Percentiles rank a stretch among this genome's conserved stretches.
Evolutionary conservation across 2,797 vertebrate species (phyloP).

Genomic region (Hippoglossus hippoglossus): DNA sequence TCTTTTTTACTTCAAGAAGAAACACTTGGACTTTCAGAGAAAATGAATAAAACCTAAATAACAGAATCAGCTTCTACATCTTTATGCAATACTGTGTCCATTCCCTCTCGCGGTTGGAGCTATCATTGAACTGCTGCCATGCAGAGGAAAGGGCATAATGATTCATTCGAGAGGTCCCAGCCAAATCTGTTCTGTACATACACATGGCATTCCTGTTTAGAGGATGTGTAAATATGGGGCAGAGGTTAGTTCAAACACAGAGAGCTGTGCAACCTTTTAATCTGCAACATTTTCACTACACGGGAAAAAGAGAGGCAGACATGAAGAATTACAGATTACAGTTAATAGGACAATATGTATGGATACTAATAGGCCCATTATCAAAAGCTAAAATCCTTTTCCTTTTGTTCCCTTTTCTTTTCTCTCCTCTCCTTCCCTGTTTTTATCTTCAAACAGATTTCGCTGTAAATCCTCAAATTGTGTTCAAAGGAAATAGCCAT

Average conservation of each 20-base stretch:
- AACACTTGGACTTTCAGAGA: too few species aligned
- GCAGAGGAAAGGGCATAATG: conserved; percentile 67
- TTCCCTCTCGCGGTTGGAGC: conserved; percentile 29
- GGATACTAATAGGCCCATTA: background rate
- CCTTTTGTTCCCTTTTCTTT: background rate
- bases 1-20: too few species aligned
- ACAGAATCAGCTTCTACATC: conserved; percentile 2
- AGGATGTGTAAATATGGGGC: conserved; percentile 77
- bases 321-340: background rate
- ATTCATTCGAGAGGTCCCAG: conserved; percentile 67
- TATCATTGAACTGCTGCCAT: conserved; percentile 77
- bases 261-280: conserved; percentile 59
- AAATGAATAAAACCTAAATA: too few species aligned
- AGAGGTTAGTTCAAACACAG: conserved; percentile 73
- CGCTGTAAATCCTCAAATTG: conserved; percentile 35
- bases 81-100: conserved; percentile 9
- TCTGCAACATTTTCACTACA: conserved; percentile 46
- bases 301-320: background rate
- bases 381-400: background rate
- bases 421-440: background rate
- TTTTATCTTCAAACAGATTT: conserved; percentile 33
- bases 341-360: conserved; percentile 10
- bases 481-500: conserved; percentile 61
- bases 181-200: conserved; percentile 86
- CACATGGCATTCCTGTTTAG: conserved; percentile 76